Conservation (phyloP, 2,113 vertebrate genomes). For the Sander lucioperca region DNA sequence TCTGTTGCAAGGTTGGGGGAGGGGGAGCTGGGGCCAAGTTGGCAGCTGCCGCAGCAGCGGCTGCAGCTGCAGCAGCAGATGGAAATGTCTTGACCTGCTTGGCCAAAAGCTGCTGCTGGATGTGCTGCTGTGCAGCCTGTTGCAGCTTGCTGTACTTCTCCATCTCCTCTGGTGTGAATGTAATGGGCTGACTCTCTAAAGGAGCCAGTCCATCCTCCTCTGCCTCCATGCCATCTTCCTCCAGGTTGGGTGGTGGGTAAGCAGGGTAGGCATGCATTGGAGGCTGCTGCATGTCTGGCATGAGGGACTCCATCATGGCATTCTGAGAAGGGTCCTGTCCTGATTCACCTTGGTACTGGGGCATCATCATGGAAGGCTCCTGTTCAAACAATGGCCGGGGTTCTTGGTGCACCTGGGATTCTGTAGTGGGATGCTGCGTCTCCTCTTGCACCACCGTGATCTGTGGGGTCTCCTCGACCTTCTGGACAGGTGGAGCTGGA, state of each 20-base stretch:
- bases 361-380: constrained; percentile 78
- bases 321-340: constrained; percentile 80
- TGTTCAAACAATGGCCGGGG: constrained; percentile 77
- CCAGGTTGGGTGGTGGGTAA: constrained; percentile 86
- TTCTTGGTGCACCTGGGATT: constrained; percentile 81
- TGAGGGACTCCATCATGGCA: constrained; percentile 86
- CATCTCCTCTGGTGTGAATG: constrained; percentile 98
- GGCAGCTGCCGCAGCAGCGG: constrained; percentile 78
- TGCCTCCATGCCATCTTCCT: constrained; percentile 89
- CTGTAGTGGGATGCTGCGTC: constrained; percentile 63
- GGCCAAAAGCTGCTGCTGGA: constrained; percentile 97
- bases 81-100: constrained; percentile 98
- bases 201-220: constrained; percentile 95
- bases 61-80: constrained; percentile 87
- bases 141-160: constrained; percentile 99
- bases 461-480: constrained; percentile 76
- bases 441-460: constrained; percentile 81
- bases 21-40: constrained; percentile 83
- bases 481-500: constrained; percentile 79
- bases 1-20: constrained; percentile 89
- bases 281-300: constrained; percentile 85
- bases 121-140: constrained; percentile 97
- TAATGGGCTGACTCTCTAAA: constrained; percentile 96
- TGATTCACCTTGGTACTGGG: constrained; percentile 79
- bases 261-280: constrained; percentile 86